Conservation (phyloP, 2,113 vertebrate genomes). For the Thalassoma bifasciatum region DNA sequence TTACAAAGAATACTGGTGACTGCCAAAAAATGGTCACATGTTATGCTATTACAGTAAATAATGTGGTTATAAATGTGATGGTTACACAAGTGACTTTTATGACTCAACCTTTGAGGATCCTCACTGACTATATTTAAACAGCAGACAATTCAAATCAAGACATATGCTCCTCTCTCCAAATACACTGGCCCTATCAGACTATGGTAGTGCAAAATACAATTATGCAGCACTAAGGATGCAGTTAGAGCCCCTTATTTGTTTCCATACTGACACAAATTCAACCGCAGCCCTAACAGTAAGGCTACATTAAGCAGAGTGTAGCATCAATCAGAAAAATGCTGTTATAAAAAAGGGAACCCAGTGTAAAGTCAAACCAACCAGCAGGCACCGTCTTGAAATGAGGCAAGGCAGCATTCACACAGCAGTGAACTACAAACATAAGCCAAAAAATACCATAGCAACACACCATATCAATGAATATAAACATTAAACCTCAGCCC, state of each 20-base stretch:
- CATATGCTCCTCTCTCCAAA: constrained; percentile 18
- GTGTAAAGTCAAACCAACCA: constrained; percentile 7
- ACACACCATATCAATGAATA: neutral
- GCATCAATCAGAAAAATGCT: constrained; percentile 50
- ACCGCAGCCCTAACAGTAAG: neutral
- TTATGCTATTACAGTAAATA: neutral
- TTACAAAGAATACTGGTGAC: no score
- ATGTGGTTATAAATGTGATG: neutral
- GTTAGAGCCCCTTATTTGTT: constrained; percentile 23
- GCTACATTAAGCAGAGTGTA: constrained; percentile 20
- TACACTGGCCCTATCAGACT: constrained; percentile 7
- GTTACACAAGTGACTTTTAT: no score
- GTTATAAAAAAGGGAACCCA: constrained; percentile 12
- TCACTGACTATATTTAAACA: constrained; percentile 21
- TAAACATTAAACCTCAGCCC: neutral
- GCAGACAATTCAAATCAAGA: constrained; percentile 2
- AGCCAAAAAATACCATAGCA: constrained; percentile 2
- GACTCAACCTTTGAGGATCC: neutral
- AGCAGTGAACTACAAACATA: constrained; percentile 26
- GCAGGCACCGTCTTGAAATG: constrained; percentile 24
- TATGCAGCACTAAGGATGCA: constrained; percentile 20
- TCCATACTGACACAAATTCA: constrained; percentile 43
- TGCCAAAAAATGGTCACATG: neutral
- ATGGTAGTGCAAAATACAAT: constrained; percentile 32
- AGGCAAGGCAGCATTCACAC: constrained; percentile 41